Conservation (phyloP, 2,797 vertebrate species). For the Eulemur albifrons region DNA sequence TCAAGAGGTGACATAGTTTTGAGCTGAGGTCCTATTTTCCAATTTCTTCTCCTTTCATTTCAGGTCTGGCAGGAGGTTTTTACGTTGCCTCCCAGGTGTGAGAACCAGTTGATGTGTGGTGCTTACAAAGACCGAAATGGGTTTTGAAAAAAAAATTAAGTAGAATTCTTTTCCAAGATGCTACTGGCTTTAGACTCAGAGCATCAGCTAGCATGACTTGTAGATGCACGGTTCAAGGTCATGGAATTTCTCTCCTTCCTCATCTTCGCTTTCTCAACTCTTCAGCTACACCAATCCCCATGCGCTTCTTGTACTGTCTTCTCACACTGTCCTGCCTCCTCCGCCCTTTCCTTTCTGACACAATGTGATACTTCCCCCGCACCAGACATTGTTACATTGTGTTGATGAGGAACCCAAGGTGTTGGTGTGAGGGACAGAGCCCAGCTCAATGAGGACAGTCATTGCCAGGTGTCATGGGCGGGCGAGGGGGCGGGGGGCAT, state of each 20-base stretch:
- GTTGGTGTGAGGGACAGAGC: neutral
- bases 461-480: neutral
- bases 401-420: neutral
- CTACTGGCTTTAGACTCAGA: neutral
- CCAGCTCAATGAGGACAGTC: neutral
- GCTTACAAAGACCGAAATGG: slow-evolving; percentile 53
- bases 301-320: neutral
- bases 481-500: neutral
- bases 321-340: neutral
- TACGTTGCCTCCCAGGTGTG: slow-evolving; percentile 25
- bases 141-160: slow-evolving; percentile 29
- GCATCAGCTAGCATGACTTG: neutral
- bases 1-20: slow-evolving; percentile 46
- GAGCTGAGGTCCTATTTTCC: slow-evolving; percentile 62
- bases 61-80: slow-evolving; percentile 31
- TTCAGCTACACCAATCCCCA: neutral
- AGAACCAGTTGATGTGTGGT: neutral
- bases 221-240: slow-evolving; percentile 16
- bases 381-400: neutral
- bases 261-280: neutral
- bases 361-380: neutral
- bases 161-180: slow-evolving; percentile 46
- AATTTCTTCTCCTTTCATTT: slow-evolving; percentile 49
- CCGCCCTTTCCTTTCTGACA: neutral
- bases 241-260: neutral